Evolutionary conservation across 2,888 invertebrate species (phyloP), one percentile per base, ranked within the genome.

Genomic region (Rhyacophila evoluta): DNA sequence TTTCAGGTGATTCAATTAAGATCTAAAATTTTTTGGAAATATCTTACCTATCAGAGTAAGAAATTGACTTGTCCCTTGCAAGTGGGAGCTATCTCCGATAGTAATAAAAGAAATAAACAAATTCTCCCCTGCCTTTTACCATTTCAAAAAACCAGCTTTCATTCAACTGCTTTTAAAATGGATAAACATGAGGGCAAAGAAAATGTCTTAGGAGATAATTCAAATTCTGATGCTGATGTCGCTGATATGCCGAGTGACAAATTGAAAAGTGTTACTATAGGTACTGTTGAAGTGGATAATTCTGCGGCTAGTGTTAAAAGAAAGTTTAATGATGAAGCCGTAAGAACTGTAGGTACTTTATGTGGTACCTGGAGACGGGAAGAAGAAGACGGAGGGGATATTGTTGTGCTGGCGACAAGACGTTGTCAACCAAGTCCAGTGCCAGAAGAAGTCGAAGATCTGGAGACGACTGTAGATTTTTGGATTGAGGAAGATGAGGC

Each of bases 311-410:
- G n/a, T 10, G n/a, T 69, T 69, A 33, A 69, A 69, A 15, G 29
- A 29, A 69, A 69, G 8, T 10, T 55, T 8, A 74, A 55, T 33
- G 78, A 19, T 28, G 41, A 78, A n/a, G 38, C 83, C 28, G 84
- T 83, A 78, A 87, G 90, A 82, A 89, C 89, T 78, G 89, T 90
- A 10, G 87, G 86, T 1, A 89, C 89, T 68, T 89, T 89, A 89
- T 90, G 90, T 85, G 90, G 90, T 77, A 85, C 89, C 33, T 90
- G 90, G 90, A 85, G 90, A 77, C 87, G 87, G 37, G 87, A 89
- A 6, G 90, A 90, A 82, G 88, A 86, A 70, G 87, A 90, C 83
- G 90, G 90, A 10, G 90, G 90, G 0, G 83, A 88, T 12, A 85
- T 89, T 41, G 85, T 90, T 36, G 88, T 90, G 10, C 87, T 89